Percentiles rank a stretch among this genome's conserved stretches.
Conservation (phyloP, 2,888 invertebrate genomes). For the Tachina grossa region DNA sequence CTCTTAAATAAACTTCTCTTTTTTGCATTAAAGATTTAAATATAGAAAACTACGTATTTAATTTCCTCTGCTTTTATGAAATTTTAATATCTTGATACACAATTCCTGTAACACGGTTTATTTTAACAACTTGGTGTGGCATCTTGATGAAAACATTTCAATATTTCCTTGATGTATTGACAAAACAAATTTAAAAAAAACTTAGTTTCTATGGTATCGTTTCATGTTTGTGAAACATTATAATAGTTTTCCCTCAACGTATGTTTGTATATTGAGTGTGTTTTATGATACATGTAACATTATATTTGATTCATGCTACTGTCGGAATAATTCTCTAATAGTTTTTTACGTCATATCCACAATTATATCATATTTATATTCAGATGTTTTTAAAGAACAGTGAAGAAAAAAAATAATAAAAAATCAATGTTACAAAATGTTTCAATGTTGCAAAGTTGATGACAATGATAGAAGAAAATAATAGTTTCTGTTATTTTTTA, state of each 20-base stretch:
- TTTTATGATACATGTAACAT: slow-evolving; percentile 9
- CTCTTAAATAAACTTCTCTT: no score
- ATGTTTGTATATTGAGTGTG: slow-evolving; percentile 18
- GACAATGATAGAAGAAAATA: slow-evolving; percentile 23
- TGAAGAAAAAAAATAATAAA: no score
- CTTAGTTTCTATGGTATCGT: slow-evolving; percentile 43
- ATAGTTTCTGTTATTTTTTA: neutral
- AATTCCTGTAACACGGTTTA: no score
- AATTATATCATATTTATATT: neutral
- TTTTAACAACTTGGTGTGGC: neutral
- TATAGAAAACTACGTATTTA: no score
- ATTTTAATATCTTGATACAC: neutral
- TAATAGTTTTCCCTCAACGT: slow-evolving; percentile 22
- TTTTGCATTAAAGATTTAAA: no score
- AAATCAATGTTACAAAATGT: neutral
- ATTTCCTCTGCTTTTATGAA: no score
- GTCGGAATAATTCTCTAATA: slow-evolving; percentile 14
- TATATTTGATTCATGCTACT: slow-evolving; percentile 13
- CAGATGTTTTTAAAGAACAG: neutral
- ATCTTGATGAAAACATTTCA: slow-evolving; percentile 15
- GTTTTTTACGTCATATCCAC: slow-evolving; percentile 34
- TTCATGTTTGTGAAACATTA: slow-evolving; percentile 42
- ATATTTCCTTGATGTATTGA: slow-evolving; percentile 60
- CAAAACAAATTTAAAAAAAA: slow-evolving; percentile 41
- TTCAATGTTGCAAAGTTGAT: slow-evolving; percentile 10